Evolutionary conservation across 2,888 invertebrate species (phyloP), one percentile per base, ranked within the genome.

Genomic region (Metalampra italica): DNA sequence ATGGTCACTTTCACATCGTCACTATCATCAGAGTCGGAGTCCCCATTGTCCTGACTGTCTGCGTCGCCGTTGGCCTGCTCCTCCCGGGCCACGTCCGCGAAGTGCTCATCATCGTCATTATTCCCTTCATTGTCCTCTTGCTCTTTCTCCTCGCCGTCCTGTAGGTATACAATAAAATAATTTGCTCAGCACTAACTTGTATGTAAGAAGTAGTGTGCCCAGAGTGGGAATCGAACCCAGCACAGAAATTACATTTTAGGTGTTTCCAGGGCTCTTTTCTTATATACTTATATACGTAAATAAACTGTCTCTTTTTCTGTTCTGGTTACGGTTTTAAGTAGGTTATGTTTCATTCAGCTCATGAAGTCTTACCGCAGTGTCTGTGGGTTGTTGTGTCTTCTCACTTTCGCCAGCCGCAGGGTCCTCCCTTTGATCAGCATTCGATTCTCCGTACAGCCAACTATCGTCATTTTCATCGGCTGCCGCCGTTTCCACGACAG

Each of bases 1-100:
- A 98, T 98, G 0, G 97, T 97, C 53, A 98, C 97, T 83, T 97
- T 96, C 8, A 97, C 94, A 71, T 96, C 95, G 72, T 97, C 96
- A 57, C 93, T 93, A 65, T 94, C 94, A 55, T 95, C 95, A 1
- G 94, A 94, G 57, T 90, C 90, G 0, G 90, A 82, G 54, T 93
- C 92, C 0, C 91, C 93, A 52, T 92, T 91, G 56, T 90, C 90
- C 57, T 89, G 87, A 44, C 84, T 91, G 43, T 78, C 89, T 0
- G 71, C 75, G 63, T 91, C 90, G 57, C 90, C 79, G 65, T 90
- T 83, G 14, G 72, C 65, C 47, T 66, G 71, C 3, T 82, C 82
- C 14, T 81, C 87, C 0, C 80, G 75, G 2, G 66, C 81, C 36
- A 85, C 87, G 29, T 90, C 90, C 36, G 82, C 87, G 56, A 90